Evolutionary conservation across 2,797 vertebrate species (phyloP).

Genomic region (Pteronotus mesoamericanus): DNA sequence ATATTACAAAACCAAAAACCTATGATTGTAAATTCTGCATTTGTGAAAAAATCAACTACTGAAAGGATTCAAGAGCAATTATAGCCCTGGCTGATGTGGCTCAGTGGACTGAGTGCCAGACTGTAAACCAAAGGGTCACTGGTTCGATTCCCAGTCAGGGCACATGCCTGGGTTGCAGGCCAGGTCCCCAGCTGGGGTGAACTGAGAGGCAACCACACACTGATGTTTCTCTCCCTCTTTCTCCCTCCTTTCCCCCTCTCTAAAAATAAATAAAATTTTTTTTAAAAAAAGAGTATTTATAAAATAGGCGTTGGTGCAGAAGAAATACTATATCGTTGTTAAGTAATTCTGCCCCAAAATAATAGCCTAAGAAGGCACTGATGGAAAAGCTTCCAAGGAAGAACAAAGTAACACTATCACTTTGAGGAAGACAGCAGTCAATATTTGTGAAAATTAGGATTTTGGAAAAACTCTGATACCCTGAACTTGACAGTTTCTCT

Average conservation of each 20-base stretch:
- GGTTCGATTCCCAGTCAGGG: too few species aligned
- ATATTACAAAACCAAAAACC: neutral
- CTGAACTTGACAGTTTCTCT: neutral
- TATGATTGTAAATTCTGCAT: neutral
- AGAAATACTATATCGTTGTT: neutral
- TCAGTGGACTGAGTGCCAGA: too few species aligned
- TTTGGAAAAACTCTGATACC: neutral
- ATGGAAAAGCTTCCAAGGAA: neutral
- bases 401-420: neutral
- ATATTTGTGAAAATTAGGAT: neutral
- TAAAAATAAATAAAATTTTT: too few species aligned
- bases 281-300: too few species aligned
- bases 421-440: neutral
- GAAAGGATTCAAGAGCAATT: neutral
- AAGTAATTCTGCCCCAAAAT: neutral
- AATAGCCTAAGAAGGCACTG: neutral
- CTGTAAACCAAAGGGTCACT: too few species aligned
- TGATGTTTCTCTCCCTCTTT: too few species aligned
- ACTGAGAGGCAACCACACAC: too few species aligned
- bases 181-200: too few species aligned
- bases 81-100: too few species aligned
- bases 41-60: neutral
- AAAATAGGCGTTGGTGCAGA: neutral
- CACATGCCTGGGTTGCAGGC: too few species aligned
- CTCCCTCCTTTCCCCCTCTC: too few species aligned